Base-by-base conservation (phyloP, 2,797 vertebrate genomes). In the Pachyuromys duprasi region DNA sequence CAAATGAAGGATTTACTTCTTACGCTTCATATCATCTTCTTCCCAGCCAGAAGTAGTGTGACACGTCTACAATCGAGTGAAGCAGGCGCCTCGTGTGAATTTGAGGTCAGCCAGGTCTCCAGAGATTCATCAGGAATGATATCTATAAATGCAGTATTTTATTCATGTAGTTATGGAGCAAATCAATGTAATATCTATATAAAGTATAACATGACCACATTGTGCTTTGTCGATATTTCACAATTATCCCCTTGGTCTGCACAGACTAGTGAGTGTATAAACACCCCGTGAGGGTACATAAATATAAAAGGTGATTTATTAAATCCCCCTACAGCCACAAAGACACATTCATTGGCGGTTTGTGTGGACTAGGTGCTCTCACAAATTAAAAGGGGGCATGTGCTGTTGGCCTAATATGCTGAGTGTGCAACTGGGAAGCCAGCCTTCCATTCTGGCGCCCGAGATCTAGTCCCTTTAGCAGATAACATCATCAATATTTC, bases 401-500 rank as follows among this genome's bases (percentile, higher is more conserved):
- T 31, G 53, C 62, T 55, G 8, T 36, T 72, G 36, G 62, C 24
- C 20, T 75, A 62, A 90, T 72, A 89, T 15, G 20, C 69, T 95
- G 82, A 95, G 22, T 70, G n/a, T 24, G 70, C 45, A 83, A 28
- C 72, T 74, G 81, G 79, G 70, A 94, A 90, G 72, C 45, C 60
- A 69, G 57, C 33, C 81, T 90, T 79, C 95, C 90, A n/a, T 86
- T 95, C 45, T 60, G 39, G 60, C 49, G 67, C 72, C 84, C 80
- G 36, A 94, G 86, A 69, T 87, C 92, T 86, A 57, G 36, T 81
- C 33, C 36, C 82, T 95, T 96, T 36, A 95, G 90, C 93, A 96
- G 94, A 95, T 5, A 74, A 75, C 63, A 39, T 89, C 70, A 63
- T 92, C 74, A 91, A 62, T 94, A 95, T 93, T 96, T 93, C 86